Conservation (phyloP, 2,113 vertebrate species). For the Pelvicachromis taeniatus region DNA sequence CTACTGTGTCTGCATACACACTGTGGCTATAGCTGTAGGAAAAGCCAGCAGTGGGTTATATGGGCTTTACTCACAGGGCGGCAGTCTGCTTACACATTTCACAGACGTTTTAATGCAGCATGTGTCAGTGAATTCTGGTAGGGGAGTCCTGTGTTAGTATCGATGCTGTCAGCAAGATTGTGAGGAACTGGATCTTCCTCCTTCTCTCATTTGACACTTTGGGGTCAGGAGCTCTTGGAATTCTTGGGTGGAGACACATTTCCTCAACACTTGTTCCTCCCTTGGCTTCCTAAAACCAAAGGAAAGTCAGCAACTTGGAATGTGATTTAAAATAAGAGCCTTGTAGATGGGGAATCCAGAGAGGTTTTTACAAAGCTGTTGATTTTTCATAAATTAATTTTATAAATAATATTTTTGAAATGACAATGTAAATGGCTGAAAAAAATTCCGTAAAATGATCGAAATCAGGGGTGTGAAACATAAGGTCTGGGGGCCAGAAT, state of each 20-base stretch:
- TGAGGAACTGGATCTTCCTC: background rate
- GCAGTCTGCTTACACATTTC: background rate
- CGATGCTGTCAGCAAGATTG: background rate
- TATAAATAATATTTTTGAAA: fast-evolving
- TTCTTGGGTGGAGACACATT: conserved; percentile 48
- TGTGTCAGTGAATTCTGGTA: background rate
- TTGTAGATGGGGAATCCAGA: background rate
- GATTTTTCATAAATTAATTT: background rate
- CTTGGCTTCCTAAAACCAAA: background rate
- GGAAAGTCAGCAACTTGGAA: background rate
- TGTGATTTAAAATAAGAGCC: conserved; percentile 12
- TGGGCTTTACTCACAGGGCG: background rate
- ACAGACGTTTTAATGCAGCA: background rate
- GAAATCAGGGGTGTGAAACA: background rate
- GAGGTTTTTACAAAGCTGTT: background rate
- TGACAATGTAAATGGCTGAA: background rate
- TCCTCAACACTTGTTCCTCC: conserved; percentile 34
- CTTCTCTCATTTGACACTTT: background rate
- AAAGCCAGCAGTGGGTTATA: background rate
- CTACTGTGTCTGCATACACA: background rate
- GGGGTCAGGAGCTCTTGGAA: conserved; percentile 20
- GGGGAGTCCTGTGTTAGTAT: background rate
- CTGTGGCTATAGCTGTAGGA: background rate
- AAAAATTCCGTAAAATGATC: background rate
- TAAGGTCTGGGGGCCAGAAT: background rate